Conservation (phyloP, 1,140 invertebrate genomes). For the Adoxophyes honmai region DNA sequence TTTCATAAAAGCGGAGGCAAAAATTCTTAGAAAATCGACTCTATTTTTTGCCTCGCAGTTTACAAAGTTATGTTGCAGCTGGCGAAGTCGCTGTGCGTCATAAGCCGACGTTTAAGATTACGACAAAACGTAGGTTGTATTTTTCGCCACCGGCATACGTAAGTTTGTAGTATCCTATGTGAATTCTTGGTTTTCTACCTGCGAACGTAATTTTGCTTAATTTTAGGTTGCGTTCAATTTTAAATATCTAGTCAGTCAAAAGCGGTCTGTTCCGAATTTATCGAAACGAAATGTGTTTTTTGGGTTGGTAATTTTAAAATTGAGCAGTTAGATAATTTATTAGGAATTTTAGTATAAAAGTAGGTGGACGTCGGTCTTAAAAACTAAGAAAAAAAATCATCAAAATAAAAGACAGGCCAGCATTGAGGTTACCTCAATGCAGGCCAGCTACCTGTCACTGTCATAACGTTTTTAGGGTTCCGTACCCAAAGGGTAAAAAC, state of each 20-base stretch:
- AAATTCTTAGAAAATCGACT: conserved; percentile 5
- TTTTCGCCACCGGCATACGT: background rate
- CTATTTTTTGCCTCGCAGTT: background rate
- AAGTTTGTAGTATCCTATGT: background rate
- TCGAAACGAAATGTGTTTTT: background rate
- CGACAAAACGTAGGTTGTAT: background rate
- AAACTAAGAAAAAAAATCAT: too few relatives aligned
- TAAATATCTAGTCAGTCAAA: conserved; percentile 1
- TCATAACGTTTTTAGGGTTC: too few relatives aligned
- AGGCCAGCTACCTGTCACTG: too few relatives aligned
- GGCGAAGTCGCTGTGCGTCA: background rate
- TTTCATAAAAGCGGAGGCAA: conserved; percentile 13
- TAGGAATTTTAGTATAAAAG: too few relatives aligned
- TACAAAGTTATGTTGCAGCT: conserved; percentile 4
- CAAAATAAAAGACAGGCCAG: too few relatives aligned
- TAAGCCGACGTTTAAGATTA: background rate
- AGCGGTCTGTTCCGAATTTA: background rate
- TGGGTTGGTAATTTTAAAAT: too few relatives aligned
- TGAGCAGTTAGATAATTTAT: too few relatives aligned
- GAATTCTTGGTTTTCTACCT: conserved; percentile 12
- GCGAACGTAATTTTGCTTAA: conserved; percentile 17
- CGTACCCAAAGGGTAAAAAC: too few relatives aligned
- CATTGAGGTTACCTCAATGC: too few relatives aligned
- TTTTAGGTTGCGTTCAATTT: conserved; percentile 16
- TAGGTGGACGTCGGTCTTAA: too few relatives aligned